phyloP scores from a whole-genome alignment of 2,888 invertebrate genomes.

The Apomyelois bistriatella region DNA sequence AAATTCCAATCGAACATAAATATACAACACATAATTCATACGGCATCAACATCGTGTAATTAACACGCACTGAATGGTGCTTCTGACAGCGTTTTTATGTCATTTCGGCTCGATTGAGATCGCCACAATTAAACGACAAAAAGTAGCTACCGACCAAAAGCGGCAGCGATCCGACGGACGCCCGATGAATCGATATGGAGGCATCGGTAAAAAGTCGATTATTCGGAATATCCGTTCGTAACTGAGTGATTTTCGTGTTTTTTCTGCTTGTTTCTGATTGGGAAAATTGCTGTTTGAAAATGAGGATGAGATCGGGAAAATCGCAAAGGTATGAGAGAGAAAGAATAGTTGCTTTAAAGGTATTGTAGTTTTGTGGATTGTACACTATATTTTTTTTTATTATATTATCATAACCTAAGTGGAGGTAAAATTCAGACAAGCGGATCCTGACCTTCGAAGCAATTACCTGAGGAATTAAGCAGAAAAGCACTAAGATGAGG shows the following conservation, averaged over 20 bases:
- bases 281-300: background rate
- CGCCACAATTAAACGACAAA: conserved; percentile 37
- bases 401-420: too few species aligned
- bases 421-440: too few species aligned
- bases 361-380: too few species aligned
- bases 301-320: background rate
- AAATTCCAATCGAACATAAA: background rate
- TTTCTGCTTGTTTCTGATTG: background rate
- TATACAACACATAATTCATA: background rate
- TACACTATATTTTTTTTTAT: too few species aligned
- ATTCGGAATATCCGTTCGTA: background rate
- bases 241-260: background rate
- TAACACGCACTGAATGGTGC: conserved; percentile 9
- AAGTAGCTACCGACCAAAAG: conserved; percentile 19
- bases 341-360: too few species aligned
- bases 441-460: too few species aligned
- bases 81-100: conserved; percentile 7
- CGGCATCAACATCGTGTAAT: conserved; percentile 1
- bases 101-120: conserved; percentile 29
- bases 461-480: too few species aligned
- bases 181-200: conserved; percentile 1
- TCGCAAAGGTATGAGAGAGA: too few species aligned
- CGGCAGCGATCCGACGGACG: background rate
- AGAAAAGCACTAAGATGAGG: too few species aligned
- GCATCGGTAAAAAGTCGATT: conserved; percentile 2